These are phyloP conservation scores for Neoscelio sp. DNA, from an alignment of 2,888 invertebrate species.

Conservation along the genomic window DNA sequence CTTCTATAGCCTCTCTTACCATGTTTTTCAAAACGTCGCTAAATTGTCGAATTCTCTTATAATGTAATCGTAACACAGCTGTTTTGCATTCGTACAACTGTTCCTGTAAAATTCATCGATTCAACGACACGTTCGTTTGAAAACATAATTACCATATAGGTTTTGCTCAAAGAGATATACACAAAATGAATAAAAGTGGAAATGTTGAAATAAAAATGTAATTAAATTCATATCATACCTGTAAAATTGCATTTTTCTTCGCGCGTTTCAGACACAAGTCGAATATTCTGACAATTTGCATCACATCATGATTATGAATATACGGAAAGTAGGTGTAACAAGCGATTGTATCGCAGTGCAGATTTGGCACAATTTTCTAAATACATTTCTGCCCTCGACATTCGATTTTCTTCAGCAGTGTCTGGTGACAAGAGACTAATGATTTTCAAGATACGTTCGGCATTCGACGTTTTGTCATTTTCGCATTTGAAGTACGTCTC, in stretches of 20 bases:
- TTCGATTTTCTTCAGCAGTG: slow-evolving; percentile 56
- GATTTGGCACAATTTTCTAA: slow-evolving; percentile 82
- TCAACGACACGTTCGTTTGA: neutral
- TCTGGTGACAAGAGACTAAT: slow-evolving; percentile 70
- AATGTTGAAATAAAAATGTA: neutral
- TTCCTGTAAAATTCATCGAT: slow-evolving; percentile 79
- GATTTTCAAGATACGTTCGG: slow-evolving; percentile 69
- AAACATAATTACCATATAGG: no score
- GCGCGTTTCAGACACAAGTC: slow-evolving; percentile 75
- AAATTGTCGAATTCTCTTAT: slow-evolving; percentile 60
- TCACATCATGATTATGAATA: slow-evolving; percentile 73
- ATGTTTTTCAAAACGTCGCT: slow-evolving; percentile 64
- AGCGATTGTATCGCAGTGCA: slow-evolving; percentile 84
- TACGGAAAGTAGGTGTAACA: slow-evolving; percentile 85
- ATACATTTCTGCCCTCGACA: slow-evolving; percentile 71
- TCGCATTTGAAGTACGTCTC: slow-evolving; percentile 75
- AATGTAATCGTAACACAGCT: slow-evolving; percentile 75
- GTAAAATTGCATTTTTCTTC: slow-evolving; percentile 69
- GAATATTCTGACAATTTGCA: slow-evolving; percentile 71
- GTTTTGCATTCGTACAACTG: slow-evolving; percentile 83
- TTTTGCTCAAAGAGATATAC: no score
- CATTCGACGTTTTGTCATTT: slow-evolving; percentile 69
- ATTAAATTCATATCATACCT: slow-evolving; percentile 69
- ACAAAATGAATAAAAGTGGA: neutral
- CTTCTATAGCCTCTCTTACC: slow-evolving; percentile 71